These are phyloP conservation scores for Zaprionus bogoriensis DNA, from an alignment of 2,888 invertebrate genomes.

Conservation along the genomic window DNA sequence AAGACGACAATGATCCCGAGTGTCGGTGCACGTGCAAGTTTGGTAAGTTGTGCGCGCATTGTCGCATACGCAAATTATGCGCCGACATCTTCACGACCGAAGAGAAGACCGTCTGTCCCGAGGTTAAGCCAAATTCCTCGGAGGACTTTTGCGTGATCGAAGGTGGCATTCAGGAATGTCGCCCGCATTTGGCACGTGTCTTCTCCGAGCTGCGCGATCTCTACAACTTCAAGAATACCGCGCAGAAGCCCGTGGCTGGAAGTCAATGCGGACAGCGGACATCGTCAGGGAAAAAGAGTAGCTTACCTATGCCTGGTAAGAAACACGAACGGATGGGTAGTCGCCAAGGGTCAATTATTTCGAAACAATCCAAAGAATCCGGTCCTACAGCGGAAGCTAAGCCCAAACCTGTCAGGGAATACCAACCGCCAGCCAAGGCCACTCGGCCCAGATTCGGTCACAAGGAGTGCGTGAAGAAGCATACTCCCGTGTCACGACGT, in stretches of 20 bases:
- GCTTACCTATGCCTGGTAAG: too few relatives aligned
- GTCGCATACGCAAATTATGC: constrained; percentile 75
- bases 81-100: constrained; percentile 59
- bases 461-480: constrained; percentile 33
- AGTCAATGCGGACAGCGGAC: too few relatives aligned
- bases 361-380: too few relatives aligned
- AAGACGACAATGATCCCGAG: neutral
- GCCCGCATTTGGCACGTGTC: constrained; percentile 74
- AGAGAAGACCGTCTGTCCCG: neutral
- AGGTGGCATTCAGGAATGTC: constrained; percentile 47
- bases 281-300: too few relatives aligned
- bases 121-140: constrained; percentile 37
- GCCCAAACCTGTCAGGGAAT: neutral
- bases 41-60: constrained; percentile 76
- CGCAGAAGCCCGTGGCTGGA: neutral
- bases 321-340: too few relatives aligned
- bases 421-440: neutral
- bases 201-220: constrained; percentile 79
- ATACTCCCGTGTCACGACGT: constrained; percentile 84
- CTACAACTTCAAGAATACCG: constrained; percentile 57
- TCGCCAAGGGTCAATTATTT: too few relatives aligned
- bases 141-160: constrained; percentile 50
- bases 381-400: neutral
- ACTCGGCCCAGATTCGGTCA: constrained; percentile 11
- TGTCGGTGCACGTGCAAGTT: constrained; percentile 68